These are phyloP conservation scores for Grammomys surdaster DNA, from an alignment of 2,113 vertebrate genomes.

Conservation along the genomic window DNA sequence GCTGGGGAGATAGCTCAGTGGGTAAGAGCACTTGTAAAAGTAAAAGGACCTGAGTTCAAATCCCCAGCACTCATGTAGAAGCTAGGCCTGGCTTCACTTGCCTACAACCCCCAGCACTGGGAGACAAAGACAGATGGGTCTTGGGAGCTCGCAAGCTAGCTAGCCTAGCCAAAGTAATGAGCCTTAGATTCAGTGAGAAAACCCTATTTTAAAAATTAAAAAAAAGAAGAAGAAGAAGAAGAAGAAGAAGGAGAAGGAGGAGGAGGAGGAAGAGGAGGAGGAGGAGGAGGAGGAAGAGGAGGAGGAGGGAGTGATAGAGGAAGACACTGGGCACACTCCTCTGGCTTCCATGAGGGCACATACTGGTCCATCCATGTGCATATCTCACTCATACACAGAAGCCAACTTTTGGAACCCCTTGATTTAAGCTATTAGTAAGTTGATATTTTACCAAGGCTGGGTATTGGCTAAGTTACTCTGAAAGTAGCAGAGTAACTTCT, in stretches of 20 bases:
- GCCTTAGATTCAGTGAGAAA: neutral
- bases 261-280: too few relatives aligned
- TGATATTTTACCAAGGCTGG: neutral
- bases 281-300: too few relatives aligned
- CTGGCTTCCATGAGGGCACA: neutral
- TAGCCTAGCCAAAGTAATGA: neutral
- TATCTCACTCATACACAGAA: neutral
- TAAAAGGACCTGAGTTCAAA: neutral
- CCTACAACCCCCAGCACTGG: neutral
- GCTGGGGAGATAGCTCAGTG: neutral
- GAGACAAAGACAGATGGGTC: neutral
- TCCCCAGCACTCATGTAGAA: neutral
- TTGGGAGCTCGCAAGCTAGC: neutral
- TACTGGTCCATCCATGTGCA: too few relatives aligned
- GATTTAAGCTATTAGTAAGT: constrained; percentile 9
- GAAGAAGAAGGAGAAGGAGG: too few relatives aligned
- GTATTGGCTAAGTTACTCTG: neutral
- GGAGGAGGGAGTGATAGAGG: neutral
- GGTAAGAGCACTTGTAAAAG: neutral
- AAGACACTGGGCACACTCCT: too few relatives aligned
- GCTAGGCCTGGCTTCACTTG: neutral
- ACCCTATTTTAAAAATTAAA: neutral
- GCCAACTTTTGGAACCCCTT: constrained; percentile 2
- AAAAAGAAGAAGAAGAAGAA: too few relatives aligned
- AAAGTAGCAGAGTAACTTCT: neutral